Evolutionary conservation across 2,888 invertebrate species (phyloP).

Genomic region (Philhelius pedissequus): DNA sequence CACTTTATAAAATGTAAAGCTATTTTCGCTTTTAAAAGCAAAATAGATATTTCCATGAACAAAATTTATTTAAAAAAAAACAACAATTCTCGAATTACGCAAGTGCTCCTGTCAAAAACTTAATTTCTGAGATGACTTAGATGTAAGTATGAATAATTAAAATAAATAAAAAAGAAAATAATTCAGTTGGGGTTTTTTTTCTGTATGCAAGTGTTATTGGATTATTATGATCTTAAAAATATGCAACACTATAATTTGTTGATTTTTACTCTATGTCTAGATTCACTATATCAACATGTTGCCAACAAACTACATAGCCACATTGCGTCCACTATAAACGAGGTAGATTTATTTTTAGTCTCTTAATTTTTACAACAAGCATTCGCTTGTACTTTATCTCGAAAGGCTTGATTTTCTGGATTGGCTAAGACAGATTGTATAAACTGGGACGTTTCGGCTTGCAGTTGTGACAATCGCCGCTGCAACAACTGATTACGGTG

Average conservation of each 20-base stretch:
- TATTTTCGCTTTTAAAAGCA: no score
- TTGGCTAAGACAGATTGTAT: constrained; percentile 82
- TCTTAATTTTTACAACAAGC: constrained; percentile 34
- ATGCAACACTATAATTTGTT: neutral
- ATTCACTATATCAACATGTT: constrained; percentile 42
- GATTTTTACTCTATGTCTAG: neutral
- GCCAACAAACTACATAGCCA: neutral
- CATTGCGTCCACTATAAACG: neutral
- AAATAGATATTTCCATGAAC: no score
- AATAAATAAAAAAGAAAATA: neutral
- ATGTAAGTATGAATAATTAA: neutral
- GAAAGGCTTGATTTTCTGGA: constrained; percentile 76
- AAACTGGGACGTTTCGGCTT: constrained; percentile 83
- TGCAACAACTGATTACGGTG: constrained; percentile 83
- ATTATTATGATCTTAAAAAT: neutral
- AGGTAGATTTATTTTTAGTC: neutral
- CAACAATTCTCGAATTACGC: neutral
- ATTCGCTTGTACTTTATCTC: constrained; percentile 71
- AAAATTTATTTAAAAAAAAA: neutral
- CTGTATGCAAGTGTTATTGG: neutral
- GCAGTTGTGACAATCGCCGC: constrained; percentile 81
- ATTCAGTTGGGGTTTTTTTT: neutral
- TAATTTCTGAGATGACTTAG: neutral
- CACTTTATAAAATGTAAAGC: neutral
- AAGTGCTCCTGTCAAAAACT: neutral